These are phyloP conservation scores for Sebastes cheni DNA, from an alignment of 2,797 vertebrate genomes.

Conservation along the genomic window DNA sequence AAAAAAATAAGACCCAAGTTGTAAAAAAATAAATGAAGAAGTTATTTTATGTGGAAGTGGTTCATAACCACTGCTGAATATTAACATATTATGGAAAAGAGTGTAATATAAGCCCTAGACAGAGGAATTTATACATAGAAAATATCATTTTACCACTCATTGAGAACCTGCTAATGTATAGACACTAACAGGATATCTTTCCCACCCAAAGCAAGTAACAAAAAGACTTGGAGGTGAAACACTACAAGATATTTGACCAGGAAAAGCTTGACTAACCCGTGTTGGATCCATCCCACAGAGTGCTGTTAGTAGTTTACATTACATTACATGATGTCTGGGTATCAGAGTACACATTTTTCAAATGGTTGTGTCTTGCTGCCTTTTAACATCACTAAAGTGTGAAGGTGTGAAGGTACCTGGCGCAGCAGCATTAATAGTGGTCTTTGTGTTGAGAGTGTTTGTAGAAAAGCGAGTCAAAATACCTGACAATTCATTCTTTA, in stretches of 20 bases:
- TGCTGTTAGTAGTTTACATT: constrained; percentile 7
- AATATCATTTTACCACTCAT: background rate
- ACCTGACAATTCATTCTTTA: constrained; percentile 28
- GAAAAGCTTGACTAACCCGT: background rate
- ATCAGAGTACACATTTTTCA: constrained; percentile 21
- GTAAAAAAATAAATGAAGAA: background rate
- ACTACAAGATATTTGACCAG: background rate
- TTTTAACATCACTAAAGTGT: constrained; percentile 40
- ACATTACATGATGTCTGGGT: constrained; percentile 24
- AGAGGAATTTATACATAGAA: background rate
- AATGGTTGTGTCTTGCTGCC: constrained; percentile 19
- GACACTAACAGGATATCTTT: background rate
- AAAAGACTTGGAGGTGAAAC: background rate
- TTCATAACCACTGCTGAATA: background rate
- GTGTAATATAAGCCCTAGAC: background rate
- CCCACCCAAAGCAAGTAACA: background rate
- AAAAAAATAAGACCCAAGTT: background rate
- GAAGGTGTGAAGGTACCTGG: constrained; percentile 33
- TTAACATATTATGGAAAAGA: background rate
- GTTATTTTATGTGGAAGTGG: background rate
- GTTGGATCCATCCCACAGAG: background rate
- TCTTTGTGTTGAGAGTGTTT: constrained; percentile 19
- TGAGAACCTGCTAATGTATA: background rate
- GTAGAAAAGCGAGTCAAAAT: constrained; percentile 15
- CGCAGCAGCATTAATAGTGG: background rate